A percentile compares a stretch with the other conserved stretches of the same genome.
Evolutionary conservation across 2,797 vertebrate genomes (phyloP).

Genomic region (Mus caroli): DNA sequence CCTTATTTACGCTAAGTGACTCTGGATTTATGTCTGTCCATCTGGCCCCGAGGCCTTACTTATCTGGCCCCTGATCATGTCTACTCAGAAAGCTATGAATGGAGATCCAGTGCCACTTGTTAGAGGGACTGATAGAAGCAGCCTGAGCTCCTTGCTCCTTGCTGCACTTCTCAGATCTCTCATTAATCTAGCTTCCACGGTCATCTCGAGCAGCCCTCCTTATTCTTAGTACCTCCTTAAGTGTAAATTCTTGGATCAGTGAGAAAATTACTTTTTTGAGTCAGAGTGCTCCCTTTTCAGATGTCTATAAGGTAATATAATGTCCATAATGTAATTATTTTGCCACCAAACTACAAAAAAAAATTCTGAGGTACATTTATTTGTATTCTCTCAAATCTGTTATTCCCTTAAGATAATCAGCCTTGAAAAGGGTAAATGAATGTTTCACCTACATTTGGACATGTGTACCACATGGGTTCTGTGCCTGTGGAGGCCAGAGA

Average conservation of each 20-base stretch:
- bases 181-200: neutral
- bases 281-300: neutral
- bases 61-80: neutral
- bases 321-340: neutral
- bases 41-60: accelerated
- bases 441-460: neutral
- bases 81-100: neutral
- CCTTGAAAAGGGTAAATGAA: neutral
- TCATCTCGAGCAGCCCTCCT: neutral
- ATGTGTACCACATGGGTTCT: no score
- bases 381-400: neutral
- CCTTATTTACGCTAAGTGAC: neutral
- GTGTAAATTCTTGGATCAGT: neutral
- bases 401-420: neutral
- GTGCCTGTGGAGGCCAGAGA: neutral
- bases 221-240: neutral
- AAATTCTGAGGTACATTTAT: neutral
- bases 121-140: neutral
- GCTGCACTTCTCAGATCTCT: neutral
- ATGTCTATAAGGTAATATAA: neutral
- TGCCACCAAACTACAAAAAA: neutral
- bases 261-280: neutral
- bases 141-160: neutral
- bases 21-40: neutral
- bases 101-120: neutral